Conservation (phyloP, 2,797 vertebrate genomes). For the Merluccius polli region DNA sequence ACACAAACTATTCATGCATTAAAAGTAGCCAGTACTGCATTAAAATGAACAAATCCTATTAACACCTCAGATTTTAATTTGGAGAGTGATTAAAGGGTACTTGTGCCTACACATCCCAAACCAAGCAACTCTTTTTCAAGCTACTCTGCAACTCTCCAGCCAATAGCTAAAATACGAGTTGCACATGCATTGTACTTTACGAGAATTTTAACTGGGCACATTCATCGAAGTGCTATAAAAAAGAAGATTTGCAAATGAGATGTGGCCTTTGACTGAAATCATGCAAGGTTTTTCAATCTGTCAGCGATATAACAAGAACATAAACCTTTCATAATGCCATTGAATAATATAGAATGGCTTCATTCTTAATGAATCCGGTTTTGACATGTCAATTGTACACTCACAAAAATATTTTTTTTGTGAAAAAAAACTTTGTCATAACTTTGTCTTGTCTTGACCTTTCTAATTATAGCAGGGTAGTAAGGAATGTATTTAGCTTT, state of each 20-base stretch:
- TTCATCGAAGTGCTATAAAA: neutral
- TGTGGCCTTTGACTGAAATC: neutral
- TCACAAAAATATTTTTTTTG: neutral
- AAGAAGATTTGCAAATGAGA: neutral
- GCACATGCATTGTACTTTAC: neutral
- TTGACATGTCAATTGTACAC: neutral
- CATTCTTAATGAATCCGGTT: neutral
- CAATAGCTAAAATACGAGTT: neutral
- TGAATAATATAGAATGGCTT: neutral
- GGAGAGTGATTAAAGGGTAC: neutral
- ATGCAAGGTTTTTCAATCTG: neutral
- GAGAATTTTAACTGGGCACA: neutral
- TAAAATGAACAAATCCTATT: constrained; percentile 3
- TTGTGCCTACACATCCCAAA: neutral
- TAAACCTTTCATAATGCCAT: neutral
- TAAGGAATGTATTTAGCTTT: neutral
- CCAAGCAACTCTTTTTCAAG: neutral
- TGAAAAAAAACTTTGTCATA: too few relatives aligned
- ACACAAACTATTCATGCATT: neutral
- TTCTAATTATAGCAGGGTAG: neutral
- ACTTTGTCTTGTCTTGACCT: neutral
- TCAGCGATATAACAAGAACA: neutral
- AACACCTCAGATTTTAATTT: neutral
- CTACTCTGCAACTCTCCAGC: neutral
- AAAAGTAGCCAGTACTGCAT: constrained; percentile 5